Conservation (phyloP, 2,797 vertebrate genomes). For the Psittacula echo region DNA sequence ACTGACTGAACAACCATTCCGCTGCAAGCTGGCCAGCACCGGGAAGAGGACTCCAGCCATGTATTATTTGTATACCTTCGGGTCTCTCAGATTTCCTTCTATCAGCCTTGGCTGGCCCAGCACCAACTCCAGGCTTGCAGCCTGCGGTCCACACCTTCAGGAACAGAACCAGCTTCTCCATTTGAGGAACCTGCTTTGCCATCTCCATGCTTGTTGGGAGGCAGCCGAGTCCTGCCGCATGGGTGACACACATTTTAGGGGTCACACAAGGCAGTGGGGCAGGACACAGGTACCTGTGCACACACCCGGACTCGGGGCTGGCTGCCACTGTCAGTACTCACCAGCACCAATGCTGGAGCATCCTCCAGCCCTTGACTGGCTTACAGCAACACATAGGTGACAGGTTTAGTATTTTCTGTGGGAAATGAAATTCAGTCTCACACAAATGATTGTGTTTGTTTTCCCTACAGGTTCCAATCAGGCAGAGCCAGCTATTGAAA, state of each 20-base stretch:
- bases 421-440: slow-evolving; percentile 41
- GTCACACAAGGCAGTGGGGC: background rate
- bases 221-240: rapidly evolving
- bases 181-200: background rate
- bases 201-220: background rate
- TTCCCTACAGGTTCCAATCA: slow-evolving; percentile 50
- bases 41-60: background rate
- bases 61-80: background rate
- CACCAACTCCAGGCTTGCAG: background rate
- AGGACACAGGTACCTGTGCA: background rate
- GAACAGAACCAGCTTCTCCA: rapidly evolving
- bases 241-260: background rate
- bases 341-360: background rate
- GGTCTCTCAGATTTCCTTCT: background rate
- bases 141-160: rapidly evolving
- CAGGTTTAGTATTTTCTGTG: slow-evolving; percentile 19
- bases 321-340: rapidly evolving
- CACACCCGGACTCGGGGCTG: background rate
- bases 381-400: background rate
- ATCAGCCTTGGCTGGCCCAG: background rate
- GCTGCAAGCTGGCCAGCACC: background rate
- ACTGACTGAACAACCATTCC: background rate
- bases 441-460: slow-evolving; percentile 59
- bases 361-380: background rate
- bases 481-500: background rate